Evolutionary conservation across 2,797 vertebrate species (phyloP), one percentile per base, ranked within the genome.

Genomic region (Sebastes elongatus): DNA sequence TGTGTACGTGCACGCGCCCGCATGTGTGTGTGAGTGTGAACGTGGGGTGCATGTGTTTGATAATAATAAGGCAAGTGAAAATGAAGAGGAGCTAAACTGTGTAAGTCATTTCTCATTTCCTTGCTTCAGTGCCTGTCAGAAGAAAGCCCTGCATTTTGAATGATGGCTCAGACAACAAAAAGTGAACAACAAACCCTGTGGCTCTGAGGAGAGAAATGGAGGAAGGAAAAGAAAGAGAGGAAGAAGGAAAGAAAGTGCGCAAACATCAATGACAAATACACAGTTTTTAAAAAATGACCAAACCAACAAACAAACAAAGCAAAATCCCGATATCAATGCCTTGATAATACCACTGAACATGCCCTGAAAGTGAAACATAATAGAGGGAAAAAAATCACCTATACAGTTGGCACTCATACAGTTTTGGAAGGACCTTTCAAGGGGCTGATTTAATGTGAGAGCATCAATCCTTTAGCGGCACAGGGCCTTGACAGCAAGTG

Each of bases 41-140:
- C 1, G 60, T 25, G 73, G 7, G 10, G 42, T 55, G 85, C 56
- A 27, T 11, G 65, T 32, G 73, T 88, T 85, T 86, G 81, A 88
- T 92, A 89, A 92, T 94, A 94, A 93, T 93, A 94, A 94, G 81
- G 88, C 82, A 66, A 86, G 90, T 82, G 92, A 91, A 94, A 93
- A 93, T 93, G 93, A 95, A 95, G 94, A 95, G 91, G 92, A 89
- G 91, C 93, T 93, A 91, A 95, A 94, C 88, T 90, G 90, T 92
- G 91, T 84, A 91, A 93, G 94, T 95, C 92, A 94, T 96, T 95
- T 95, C 93, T 95, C 94, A 94, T 95, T 94, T 93, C 88, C 87
- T 80, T 85, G 93, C 93, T 92, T 82, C 89, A 75, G 82, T 87
- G 92, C 83, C 82, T 88, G 94, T 94, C 92, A 92, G 90, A 89